phyloP scores from a whole-genome alignment of 2,888 invertebrate genomes.

The Melanchra persicariae region DNA sequence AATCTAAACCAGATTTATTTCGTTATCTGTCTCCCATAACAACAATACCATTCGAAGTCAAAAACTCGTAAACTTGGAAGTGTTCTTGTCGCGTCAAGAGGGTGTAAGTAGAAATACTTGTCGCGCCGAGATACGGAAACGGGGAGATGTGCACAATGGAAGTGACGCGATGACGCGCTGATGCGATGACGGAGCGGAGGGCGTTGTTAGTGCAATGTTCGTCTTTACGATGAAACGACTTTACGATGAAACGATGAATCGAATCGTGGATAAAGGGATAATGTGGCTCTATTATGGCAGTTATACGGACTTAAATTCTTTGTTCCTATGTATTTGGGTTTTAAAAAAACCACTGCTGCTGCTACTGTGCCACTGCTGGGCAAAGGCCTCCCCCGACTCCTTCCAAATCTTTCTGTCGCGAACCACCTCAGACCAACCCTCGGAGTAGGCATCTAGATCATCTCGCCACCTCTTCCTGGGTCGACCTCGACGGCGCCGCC shows the following conservation, averaged over 20 bases:
- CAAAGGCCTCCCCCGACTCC: too few species aligned
- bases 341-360: too few species aligned
- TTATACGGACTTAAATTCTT: too few species aligned
- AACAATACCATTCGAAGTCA: slow-evolving; percentile 3
- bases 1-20: background rate
- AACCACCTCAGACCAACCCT: too few species aligned
- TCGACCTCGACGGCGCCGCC: too few species aligned
- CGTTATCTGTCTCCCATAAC: background rate
- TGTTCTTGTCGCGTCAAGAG: slow-evolving; percentile 14
- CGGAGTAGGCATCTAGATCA: too few species aligned
- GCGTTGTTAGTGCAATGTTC: background rate
- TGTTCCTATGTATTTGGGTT: too few species aligned
- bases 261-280: too few species aligned
- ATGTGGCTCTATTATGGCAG: too few species aligned
- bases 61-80: slow-evolving; percentile 28
- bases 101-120: slow-evolving; percentile 47
- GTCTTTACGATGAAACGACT: background rate
- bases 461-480: too few species aligned
- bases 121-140: slow-evolving; percentile 6
- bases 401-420: too few species aligned
- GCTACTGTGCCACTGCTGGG: too few species aligned
- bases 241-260: slow-evolving; percentile 1
- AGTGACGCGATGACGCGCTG: background rate
- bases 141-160: slow-evolving; percentile 10
- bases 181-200: background rate